These are phyloP conservation scores for Mionectes olivaceus DNA, from an alignment of 2,797 vertebrate genomes.

Conservation along the genomic window DNA sequence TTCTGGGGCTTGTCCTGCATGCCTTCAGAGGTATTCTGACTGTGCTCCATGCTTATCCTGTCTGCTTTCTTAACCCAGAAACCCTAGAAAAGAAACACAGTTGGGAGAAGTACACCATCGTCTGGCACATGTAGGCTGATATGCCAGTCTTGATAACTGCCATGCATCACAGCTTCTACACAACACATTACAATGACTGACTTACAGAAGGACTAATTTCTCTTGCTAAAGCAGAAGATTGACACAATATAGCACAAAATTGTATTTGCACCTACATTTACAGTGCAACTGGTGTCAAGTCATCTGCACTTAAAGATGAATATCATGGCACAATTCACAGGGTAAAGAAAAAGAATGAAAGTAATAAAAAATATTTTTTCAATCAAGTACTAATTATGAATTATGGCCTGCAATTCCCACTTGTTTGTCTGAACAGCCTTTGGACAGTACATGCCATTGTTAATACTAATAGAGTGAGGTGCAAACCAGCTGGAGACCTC, in stretches of 20 bases:
- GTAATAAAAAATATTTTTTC: not conserved
- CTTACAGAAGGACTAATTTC: not conserved
- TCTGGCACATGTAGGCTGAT: not conserved
- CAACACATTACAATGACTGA: not conserved
- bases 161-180: not conserved
- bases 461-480: not conserved
- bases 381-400: not conserved
- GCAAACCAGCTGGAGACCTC: not conserved
- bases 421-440: not conserved
- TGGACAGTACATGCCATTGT: not conserved
- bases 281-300: not conserved
- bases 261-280: not conserved
- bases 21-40: not conserved
- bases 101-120: slow-evolving; percentile 5
- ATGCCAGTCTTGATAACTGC: not conserved
- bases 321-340: not conserved
- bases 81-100: not conserved
- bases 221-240: not conserved
- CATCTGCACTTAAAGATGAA: not conserved
- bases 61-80: not conserved
- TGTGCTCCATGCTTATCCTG: not conserved
- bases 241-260: not conserved
- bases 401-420: rapidly evolving
- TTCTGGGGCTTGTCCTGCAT: not conserved
- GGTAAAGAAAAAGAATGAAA: not conserved